Conservation (phyloP, 2,797 vertebrate species). For the Dromococcyx pavoninus region DNA sequence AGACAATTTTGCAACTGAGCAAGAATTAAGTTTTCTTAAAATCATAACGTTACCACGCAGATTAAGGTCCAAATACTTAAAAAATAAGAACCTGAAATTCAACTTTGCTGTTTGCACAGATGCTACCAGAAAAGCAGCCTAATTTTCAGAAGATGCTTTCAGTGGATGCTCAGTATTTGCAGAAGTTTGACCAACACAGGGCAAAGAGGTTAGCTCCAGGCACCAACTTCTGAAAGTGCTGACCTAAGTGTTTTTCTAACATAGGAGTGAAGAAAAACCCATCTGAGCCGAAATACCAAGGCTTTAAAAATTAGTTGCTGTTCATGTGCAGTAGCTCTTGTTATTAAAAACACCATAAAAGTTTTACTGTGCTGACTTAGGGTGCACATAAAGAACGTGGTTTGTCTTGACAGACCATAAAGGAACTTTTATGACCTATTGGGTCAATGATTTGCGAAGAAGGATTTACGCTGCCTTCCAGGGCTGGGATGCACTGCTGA, state of each 20-base stretch:
- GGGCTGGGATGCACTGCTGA: neutral
- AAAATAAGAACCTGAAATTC: neutral
- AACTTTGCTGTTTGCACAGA: neutral
- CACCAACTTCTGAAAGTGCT: neutral
- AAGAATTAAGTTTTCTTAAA: neutral
- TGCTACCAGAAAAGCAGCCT: neutral
- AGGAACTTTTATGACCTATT: conserved; percentile 61
- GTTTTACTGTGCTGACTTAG: conserved; percentile 67
- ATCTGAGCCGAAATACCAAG: conserved; percentile 35
- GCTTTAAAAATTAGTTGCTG: conserved; percentile 55
- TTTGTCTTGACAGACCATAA: conserved; percentile 65
- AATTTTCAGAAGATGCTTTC: neutral
- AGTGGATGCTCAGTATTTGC: neutral
- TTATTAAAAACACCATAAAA: conserved; percentile 71
- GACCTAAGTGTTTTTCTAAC: neutral
- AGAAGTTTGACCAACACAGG: neutral
- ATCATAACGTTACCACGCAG: neutral
- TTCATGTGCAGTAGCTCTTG: conserved; percentile 56
- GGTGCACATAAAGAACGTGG: conserved; percentile 40
- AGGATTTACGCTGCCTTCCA: neutral
- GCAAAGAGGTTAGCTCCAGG: neutral
- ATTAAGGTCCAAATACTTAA: neutral
- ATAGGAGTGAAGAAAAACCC: neutral
- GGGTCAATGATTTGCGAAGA: conserved; percentile 55
- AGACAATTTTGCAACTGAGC: neutral